Base-by-base conservation (phyloP, 1,140 invertebrate species). In the Colletes latitarsis region DNA sequence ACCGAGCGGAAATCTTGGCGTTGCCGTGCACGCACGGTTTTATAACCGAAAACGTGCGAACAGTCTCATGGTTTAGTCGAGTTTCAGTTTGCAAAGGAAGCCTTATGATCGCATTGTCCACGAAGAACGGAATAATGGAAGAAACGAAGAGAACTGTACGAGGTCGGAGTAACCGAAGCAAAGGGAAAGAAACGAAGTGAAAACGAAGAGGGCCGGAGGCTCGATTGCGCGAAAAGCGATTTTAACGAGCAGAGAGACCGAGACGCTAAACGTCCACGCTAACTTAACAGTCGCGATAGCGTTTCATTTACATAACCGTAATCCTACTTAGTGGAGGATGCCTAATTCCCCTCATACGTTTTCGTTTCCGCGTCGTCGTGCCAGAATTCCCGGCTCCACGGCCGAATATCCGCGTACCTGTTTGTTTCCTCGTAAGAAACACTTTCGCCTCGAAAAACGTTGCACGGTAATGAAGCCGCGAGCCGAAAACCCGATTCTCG, bases 291-390 rank as follows among this genome's bases (percentile, higher is more conserved):
- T 60, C 19, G 77, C 67, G 87, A 92, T 91, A 87, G 76, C 83
- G 78, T 88, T 91, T 89, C 88, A 92, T 93, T 93, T 93, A 90
- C 89, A 93, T 93, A 92, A 92, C 89, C 85, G 84, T 90, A 89
- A 90, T 89, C 88, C 89, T 88, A 88, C 89, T 92, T 90, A 90
- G 85, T 84, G 87, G 84, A 80, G 81, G 82, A 89, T 81, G 78
- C 81, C 88, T 89, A 89, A 90, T 89, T 87, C 86, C 19, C 70
- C 80, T 85, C 85, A 67, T 90, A 86, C 78, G 79, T 90, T 88
- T 89, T 84, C 87, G 83, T 87, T 91, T 86, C 81, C 81, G 85
- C 43, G 46, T 83, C 9, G 43, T 6, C 71, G 79, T 84, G 82
- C 77, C 75, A 75, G 84, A 72, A 82, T 72, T 60, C 76, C 58